A percentile compares a stretch with the other conserved stretches of the same genome.
phyloP scores from a whole-genome alignment of 1,140 invertebrate genomes.

The Mactra quadrangularis region DNA sequence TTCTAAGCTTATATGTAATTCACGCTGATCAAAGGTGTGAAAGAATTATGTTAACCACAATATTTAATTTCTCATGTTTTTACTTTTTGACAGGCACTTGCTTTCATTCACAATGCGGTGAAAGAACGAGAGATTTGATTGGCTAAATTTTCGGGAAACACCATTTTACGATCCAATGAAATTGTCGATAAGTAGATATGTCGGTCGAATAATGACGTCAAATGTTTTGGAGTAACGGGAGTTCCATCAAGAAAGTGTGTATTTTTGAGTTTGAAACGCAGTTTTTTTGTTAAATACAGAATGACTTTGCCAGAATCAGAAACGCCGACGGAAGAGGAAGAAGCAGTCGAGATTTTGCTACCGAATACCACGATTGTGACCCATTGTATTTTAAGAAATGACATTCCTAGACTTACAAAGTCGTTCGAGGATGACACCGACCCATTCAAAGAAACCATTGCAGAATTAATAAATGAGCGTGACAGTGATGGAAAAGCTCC shows the following conservation, averaged over 20 bases:
- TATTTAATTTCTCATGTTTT: no score
- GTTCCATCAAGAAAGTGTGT: conserved; percentile 15
- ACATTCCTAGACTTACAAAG: conserved; percentile 68
- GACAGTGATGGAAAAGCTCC: conserved; percentile 88
- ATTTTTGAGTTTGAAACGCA: no score
- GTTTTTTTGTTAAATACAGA: no score
- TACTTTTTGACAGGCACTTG: conserved; percentile 47
- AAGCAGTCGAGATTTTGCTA: conserved; percentile 71
- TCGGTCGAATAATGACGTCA: conserved; percentile 54
- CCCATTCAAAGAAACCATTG: conserved; percentile 75
- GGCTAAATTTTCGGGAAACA: conserved; percentile 13
- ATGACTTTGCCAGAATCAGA: conserved; percentile 44
- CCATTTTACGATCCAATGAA: conserved; percentile 1
- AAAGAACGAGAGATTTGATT: conserved; percentile 1
- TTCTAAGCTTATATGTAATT: neutral
- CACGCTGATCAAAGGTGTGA: neutral
- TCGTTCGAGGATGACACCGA: conserved; percentile 80
- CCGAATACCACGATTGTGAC: conserved; percentile 77
- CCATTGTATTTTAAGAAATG: conserved; percentile 78
- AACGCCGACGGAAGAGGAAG: conserved; percentile 57
- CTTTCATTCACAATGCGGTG: neutral
- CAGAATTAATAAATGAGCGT: conserved; percentile 73
- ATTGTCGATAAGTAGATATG: no score
- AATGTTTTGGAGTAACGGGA: conserved; percentile 63
- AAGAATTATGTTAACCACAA: no score